These are phyloP conservation scores for Ferdinandea cuprea DNA, from an alignment of 2,888 invertebrate genomes.

Conservation along the genomic window DNA sequence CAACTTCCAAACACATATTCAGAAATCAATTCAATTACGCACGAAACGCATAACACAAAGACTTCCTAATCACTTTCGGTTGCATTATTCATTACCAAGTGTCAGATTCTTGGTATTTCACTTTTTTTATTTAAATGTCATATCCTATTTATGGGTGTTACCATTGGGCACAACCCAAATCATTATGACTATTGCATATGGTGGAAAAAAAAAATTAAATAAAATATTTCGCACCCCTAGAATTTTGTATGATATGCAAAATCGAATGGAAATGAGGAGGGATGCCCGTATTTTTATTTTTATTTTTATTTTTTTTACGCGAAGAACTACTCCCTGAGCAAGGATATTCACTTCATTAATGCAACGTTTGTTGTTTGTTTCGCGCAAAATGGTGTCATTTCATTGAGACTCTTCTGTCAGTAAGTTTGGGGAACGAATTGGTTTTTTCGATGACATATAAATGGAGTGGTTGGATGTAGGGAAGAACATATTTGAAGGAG, in stretches of 20 bases:
- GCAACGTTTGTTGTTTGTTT: background rate
- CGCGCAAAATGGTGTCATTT: background rate
- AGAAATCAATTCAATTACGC: constrained; percentile 37
- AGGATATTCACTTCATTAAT: background rate
- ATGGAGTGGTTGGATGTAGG: no score
- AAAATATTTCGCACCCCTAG: constrained; percentile 60
- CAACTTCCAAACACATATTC: constrained; percentile 14
- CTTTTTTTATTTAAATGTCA: constrained; percentile 40
- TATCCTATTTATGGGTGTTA: constrained; percentile 48
- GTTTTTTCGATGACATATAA: no score
- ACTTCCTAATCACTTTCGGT: constrained; percentile 59
- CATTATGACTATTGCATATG: constrained; percentile 65
- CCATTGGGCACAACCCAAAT: constrained; percentile 61
- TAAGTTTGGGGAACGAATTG: no score
- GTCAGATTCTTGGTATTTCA: constrained; percentile 8
- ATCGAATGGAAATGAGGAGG: constrained; percentile 52
- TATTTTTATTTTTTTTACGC: no score
- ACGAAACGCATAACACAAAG: constrained; percentile 43
- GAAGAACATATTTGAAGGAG: no score
- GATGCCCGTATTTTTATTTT: constrained; percentile 17
- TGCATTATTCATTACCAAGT: constrained; percentile 66
- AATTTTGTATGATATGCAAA: constrained; percentile 42
- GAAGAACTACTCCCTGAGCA: constrained; percentile 2
- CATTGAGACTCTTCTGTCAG: no score
- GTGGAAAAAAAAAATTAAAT: no score